Conservation (phyloP, 2,113 vertebrate genomes). For the Anguilla rostrata region DNA sequence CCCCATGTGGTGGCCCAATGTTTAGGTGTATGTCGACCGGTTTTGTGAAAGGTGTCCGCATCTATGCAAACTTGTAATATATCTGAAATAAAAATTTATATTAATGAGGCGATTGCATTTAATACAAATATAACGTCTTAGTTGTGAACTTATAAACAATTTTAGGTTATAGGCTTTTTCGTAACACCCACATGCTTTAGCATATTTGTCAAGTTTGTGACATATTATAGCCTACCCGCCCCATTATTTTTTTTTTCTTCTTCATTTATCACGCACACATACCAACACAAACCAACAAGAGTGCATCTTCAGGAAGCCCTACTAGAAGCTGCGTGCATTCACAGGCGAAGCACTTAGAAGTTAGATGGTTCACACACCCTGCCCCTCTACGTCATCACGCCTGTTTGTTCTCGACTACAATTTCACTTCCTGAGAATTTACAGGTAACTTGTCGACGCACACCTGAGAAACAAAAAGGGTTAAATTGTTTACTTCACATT, state of each 20-base stretch:
- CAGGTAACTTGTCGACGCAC: slow-evolving; percentile 47
- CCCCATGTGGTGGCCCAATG: neutral
- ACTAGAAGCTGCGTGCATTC: neutral
- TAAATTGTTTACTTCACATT: slow-evolving; percentile 33
- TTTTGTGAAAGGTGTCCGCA: neutral
- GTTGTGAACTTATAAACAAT: no score
- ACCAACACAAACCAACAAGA: neutral
- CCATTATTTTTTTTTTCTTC: neutral
- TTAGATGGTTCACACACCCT: slow-evolving; percentile 8
- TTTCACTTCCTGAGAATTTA: slow-evolving; percentile 76
- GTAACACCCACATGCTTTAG: no score
- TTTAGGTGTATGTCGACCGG: no score
- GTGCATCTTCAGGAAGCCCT: neutral
- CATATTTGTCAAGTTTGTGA: no score
- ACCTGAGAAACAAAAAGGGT: slow-evolving; percentile 50
- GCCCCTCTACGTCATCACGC: slow-evolving; percentile 8
- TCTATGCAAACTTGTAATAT: no score
- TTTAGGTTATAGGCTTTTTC: no score
- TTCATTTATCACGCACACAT: neutral
- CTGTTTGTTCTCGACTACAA: slow-evolving; percentile 40
- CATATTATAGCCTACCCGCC: no score
- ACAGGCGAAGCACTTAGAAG: neutral
- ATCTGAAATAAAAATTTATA: no score
- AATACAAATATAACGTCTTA: no score
- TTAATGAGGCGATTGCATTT: no score